These are phyloP conservation scores for Drosophila kuntzei DNA, from an alignment of 2,888 invertebrate genomes.

Conservation along the genomic window DNA sequence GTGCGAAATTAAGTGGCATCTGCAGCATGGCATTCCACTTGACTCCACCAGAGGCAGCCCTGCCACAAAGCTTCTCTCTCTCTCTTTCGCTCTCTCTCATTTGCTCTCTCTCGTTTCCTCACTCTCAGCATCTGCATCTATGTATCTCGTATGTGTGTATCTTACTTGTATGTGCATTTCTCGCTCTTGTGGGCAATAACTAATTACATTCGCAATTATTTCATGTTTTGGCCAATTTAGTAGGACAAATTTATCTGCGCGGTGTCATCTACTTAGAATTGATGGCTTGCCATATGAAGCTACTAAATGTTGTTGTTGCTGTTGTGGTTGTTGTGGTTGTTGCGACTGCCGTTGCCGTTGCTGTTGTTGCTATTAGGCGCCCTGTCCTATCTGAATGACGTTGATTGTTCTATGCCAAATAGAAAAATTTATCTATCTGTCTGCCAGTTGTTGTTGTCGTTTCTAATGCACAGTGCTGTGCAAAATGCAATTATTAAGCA, in stretches of 20 bases:
- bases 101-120: neutral
- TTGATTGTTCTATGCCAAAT: constrained; percentile 77
- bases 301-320: constrained; percentile 29
- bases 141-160: constrained; percentile 10
- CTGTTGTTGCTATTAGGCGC: constrained; percentile 66
- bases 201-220: constrained; percentile 86
- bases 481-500: constrained; percentile 78
- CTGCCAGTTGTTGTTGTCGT: constrained; percentile 52
- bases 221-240: constrained; percentile 86
- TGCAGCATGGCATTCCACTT: constrained; percentile 79
- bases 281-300: constrained; percentile 79
- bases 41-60: constrained; percentile 65
- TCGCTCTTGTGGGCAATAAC: constrained; percentile 84
- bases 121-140: neutral
- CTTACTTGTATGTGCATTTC: constrained; percentile 51
- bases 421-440: constrained; percentile 63
- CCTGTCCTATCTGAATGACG: constrained; percentile 62
- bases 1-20: constrained; percentile 84
- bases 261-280: constrained; percentile 86
- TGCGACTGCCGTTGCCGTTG: constrained; percentile 39
- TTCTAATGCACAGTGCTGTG: constrained; percentile 51
- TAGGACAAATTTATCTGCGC: constrained; percentile 86
- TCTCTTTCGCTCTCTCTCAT: neutral
- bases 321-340: constrained; percentile 10
- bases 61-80: neutral